These are phyloP conservation scores for Hyposmocoma kahamanoa DNA, from an alignment of 1,140 invertebrate genomes.

Conservation along the genomic window DNA sequence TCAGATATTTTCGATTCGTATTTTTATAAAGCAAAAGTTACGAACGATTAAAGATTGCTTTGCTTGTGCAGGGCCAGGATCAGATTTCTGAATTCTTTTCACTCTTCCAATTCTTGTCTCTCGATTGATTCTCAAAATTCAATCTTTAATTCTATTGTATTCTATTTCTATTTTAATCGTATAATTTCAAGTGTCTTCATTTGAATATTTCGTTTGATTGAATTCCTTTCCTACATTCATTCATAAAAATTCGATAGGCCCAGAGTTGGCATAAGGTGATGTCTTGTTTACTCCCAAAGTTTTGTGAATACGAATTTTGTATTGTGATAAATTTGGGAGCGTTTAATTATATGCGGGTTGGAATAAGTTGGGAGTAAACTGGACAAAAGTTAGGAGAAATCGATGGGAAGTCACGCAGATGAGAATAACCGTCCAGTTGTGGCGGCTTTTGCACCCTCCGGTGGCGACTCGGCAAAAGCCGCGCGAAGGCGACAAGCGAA, in stretches of 20 bases:
- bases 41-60: slow-evolving; percentile 66
- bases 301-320: slow-evolving; percentile 8
- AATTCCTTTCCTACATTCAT: slow-evolving; percentile 3
- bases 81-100: slow-evolving; percentile 15
- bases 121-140: no score
- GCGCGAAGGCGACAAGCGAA: slow-evolving; percentile 36
- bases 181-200: not conserved
- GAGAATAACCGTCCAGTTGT: slow-evolving; percentile 68
- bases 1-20: slow-evolving; percentile 73
- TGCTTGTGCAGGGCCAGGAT: slow-evolving; percentile 66
- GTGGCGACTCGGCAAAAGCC: slow-evolving; percentile 50
- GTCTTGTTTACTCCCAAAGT: slow-evolving; percentile 13
- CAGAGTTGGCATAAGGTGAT: slow-evolving; percentile 12
- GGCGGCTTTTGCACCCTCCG: slow-evolving; percentile 66
- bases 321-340: no score
- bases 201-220: not conserved
- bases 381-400: no score
- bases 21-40: slow-evolving; percentile 72
- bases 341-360: no score
- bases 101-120: no score
- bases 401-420: slow-evolving; percentile 57
- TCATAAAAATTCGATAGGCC: slow-evolving; percentile 16
- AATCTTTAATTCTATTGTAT: not conserved
- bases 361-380: no score
- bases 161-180: not conserved